Evolutionary conservation across 2,797 vertebrate genomes (phyloP).

Genomic region (Peromyscus nudipes): DNA sequence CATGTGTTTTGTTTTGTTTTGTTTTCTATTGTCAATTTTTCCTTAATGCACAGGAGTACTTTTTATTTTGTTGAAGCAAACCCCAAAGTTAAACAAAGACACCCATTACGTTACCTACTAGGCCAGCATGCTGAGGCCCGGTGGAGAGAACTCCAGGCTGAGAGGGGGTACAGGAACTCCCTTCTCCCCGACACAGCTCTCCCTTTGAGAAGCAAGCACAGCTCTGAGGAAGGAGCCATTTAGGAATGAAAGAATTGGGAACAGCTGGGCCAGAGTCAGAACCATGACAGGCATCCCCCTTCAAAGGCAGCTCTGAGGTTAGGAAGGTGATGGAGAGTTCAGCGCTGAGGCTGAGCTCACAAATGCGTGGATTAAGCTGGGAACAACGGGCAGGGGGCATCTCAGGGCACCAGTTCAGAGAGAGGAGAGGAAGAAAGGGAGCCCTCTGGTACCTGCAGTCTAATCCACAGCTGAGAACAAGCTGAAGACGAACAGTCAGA

Average conservation of each 20-base stretch:
- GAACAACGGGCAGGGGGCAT: conserved; percentile 24
- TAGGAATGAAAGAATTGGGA: conserved; percentile 68
- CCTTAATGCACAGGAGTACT: background rate
- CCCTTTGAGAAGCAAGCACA: background rate
- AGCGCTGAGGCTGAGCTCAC: conserved; percentile 41
- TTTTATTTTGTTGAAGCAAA: background rate
- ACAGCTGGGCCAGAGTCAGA: conserved; percentile 71
- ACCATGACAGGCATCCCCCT: conserved; percentile 17
- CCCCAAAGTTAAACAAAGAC: background rate
- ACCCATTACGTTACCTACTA: background rate
- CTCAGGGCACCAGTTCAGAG: conserved; percentile 11
- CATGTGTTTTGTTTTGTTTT: background rate
- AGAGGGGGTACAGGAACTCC: fast-evolving
- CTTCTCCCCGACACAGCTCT: background rate
- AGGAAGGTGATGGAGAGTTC: conserved; percentile 70
- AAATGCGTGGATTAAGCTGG: conserved; percentile 57
- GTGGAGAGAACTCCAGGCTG: background rate
- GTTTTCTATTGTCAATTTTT: background rate
- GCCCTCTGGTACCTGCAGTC: background rate
- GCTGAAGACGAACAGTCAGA: background rate
- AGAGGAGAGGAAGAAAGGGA: background rate
- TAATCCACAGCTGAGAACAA: conserved; percentile 53
- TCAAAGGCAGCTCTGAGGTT: conserved; percentile 71
- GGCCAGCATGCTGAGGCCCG: background rate
- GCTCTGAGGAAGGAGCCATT: background rate